Conservation (phyloP, 2,888 invertebrate genomes). For the Hirtodrosophila cameraria region DNA sequence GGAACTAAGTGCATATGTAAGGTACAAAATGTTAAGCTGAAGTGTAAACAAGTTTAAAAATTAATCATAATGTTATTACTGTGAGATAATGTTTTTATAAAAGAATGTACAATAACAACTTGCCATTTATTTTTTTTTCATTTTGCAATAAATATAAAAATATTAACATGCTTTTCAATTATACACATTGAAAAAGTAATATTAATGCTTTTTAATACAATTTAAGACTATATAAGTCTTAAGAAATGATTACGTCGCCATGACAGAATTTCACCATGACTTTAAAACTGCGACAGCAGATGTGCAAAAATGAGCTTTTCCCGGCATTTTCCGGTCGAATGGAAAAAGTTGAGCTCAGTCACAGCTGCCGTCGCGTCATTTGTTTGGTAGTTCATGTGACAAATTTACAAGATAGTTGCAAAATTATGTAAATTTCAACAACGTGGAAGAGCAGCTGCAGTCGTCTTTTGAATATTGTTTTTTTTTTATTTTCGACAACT, state of each 20-base stretch:
- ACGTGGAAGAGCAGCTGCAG: constrained; percentile 24
- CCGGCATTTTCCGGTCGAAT: constrained; percentile 1
- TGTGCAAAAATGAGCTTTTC: constrained; percentile 11
- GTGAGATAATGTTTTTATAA: too few relatives aligned
- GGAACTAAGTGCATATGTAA: too few relatives aligned
- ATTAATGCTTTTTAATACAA: neutral
- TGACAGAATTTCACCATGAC: neutral
- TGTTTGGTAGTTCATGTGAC: constrained; percentile 33
- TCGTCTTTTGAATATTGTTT: constrained; percentile 31
- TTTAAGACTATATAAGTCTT: too few relatives aligned
- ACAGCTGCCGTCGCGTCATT: constrained; percentile 40
- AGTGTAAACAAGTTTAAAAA: too few relatives aligned
- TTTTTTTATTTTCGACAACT: constrained; percentile 12
- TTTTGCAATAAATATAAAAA: too few relatives aligned
- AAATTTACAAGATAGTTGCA: constrained; percentile 44
- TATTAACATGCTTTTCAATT: too few relatives aligned
- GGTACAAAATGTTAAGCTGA: too few relatives aligned
- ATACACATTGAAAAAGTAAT: too few relatives aligned
- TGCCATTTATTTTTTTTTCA: too few relatives aligned
- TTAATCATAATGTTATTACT: too few relatives aligned
- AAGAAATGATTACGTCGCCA: too few relatives aligned
- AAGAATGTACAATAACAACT: too few relatives aligned
- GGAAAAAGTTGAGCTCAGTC: constrained; percentile 28
- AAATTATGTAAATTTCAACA: constrained; percentile 46
- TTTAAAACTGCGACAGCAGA: constrained; percentile 9